A percentile compares a stretch with the other conserved stretches of the same genome.
Evolutionary conservation across 2,797 vertebrate species (phyloP).

Genomic region (Anas bahamensis): DNA sequence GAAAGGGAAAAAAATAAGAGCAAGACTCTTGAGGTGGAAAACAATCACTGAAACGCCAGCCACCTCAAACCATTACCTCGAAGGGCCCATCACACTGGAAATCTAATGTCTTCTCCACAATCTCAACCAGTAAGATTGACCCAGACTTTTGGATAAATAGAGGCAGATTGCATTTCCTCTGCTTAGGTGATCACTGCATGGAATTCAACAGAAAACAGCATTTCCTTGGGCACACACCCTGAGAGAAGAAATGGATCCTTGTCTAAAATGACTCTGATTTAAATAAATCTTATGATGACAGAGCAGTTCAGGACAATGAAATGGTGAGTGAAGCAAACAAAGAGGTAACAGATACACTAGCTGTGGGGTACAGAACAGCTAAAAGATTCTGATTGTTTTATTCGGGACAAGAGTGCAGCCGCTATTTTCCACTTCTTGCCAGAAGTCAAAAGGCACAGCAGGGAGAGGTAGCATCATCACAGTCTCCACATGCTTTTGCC

Average conservation of each 20-base stretch:
- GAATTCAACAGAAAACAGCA: not conserved
- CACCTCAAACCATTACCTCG: not conserved
- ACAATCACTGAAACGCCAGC: not conserved
- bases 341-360: not conserved
- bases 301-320: not conserved
- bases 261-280: constrained; percentile 9
- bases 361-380: not conserved
- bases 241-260: constrained; percentile 3
- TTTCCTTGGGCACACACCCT: not conserved
- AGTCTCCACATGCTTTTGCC: constrained; percentile 5
- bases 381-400: not conserved
- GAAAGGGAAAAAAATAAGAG: not conserved
- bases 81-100: not conserved
- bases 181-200: not conserved
- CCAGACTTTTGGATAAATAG: not conserved
- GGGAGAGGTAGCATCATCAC: not conserved
- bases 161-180: not conserved
- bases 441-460: constrained; percentile 34
- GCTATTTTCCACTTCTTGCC: not conserved
- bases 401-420: not conserved
- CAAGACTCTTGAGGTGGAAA: not conserved
- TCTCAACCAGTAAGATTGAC: not conserved
- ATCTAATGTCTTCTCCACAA: not conserved
- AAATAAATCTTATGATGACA: not conserved
- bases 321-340: not conserved